phyloP scores from a whole-genome alignment of 2,113 vertebrate species.

The Macaca mulatta region DNA sequence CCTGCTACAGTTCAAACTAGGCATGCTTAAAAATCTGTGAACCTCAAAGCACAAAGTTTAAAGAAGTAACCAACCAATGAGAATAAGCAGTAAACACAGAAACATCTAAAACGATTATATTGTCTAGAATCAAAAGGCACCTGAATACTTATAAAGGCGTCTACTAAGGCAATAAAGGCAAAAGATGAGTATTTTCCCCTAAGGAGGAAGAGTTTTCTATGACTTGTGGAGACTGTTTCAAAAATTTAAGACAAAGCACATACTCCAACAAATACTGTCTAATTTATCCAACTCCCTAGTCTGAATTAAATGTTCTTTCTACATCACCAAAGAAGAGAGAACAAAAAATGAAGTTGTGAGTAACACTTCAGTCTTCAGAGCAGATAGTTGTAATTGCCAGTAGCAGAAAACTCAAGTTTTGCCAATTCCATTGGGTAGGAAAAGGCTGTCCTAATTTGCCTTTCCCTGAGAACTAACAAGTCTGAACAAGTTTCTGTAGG shows the following conservation, averaged over 20 bases:
- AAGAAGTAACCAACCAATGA: constrained; percentile 10
- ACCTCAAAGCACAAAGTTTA: not conserved
- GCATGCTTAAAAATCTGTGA: not conserved
- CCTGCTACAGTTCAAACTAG: not conserved
- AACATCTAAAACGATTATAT: not conserved
- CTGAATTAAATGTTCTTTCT: not conserved
- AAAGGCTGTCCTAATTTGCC: not conserved
- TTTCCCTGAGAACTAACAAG: constrained; percentile 10
- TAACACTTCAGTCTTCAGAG: not conserved
- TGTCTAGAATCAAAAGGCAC: constrained; percentile 16
- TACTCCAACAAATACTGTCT: not conserved
- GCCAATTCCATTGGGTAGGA: not conserved
- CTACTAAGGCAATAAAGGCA: not conserved
- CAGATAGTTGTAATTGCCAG: not conserved
- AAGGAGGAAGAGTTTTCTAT: not conserved
- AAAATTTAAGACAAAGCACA: constrained; percentile 17
- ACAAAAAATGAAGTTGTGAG: not conserved
- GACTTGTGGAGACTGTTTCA: not conserved
- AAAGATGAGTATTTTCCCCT: not conserved
- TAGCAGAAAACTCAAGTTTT: not conserved
- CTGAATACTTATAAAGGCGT: not conserved
- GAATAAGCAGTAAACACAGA: not conserved
- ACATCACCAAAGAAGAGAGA: not conserved
- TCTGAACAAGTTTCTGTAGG: not conserved
- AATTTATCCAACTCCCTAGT: constrained; percentile 4